phyloP scores from a whole-genome alignment of 2,797 vertebrate species.

The Hyperoplus lanceolatus region DNA sequence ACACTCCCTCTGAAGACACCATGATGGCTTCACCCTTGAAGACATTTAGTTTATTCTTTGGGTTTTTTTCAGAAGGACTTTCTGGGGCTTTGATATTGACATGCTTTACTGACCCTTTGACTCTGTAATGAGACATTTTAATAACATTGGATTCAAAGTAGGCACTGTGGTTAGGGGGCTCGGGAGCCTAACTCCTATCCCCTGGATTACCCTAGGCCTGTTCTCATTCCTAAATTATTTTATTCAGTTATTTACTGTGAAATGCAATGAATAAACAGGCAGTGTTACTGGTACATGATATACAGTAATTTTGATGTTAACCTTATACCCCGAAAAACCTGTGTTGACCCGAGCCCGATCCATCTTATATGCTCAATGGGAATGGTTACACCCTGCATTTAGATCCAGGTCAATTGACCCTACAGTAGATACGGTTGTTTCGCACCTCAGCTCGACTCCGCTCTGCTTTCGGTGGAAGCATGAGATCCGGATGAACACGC shows the following conservation, averaged over 20 bases:
- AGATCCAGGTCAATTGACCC: too few relatives aligned
- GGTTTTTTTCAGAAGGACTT: background rate
- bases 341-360: too few relatives aligned
- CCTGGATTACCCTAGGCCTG: background rate
- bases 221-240: background rate
- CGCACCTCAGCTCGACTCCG: too few relatives aligned
- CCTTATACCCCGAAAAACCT: background rate
- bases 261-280: slow-evolving; percentile 15
- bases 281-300: background rate
- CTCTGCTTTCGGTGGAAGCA: too few relatives aligned
- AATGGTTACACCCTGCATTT: too few relatives aligned
- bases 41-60: background rate
- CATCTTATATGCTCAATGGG: too few relatives aligned
- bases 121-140: slow-evolving; percentile 15
- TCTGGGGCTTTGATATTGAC: slow-evolving; percentile 5
- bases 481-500: too few relatives aligned
- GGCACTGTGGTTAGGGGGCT: slow-evolving; percentile 8
- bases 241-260: background rate
- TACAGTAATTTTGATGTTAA: background rate
- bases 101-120: slow-evolving; percentile 5
- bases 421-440: too few relatives aligned
- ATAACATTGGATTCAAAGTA: background rate
- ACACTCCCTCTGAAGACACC: background rate
- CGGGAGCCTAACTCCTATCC: background rate
- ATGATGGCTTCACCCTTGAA: background rate